These are phyloP conservation scores for Ceratotherium simum DNA, from an alignment of 2,113 vertebrate species.

Conservation along the genomic window DNA sequence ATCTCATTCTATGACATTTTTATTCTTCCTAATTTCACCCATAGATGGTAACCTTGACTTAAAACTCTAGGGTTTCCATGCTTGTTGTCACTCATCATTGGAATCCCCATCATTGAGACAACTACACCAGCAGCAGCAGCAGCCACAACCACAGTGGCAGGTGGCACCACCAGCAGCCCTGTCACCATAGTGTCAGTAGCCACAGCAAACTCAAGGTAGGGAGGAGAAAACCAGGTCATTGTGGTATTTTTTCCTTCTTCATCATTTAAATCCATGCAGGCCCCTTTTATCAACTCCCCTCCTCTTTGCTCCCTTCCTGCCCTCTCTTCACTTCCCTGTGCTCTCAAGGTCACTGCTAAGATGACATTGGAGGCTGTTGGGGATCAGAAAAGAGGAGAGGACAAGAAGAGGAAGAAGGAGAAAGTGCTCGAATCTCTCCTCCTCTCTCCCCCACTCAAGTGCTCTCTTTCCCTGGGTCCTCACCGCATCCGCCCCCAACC, in stretches of 20 bases:
- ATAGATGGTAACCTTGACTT: neutral
- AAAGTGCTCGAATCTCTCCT: neutral
- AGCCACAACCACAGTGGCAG: neutral
- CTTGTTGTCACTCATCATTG: neutral
- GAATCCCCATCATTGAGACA: neutral
- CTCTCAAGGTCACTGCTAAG: neutral
- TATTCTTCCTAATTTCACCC: conserved; percentile 55
- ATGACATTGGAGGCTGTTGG: neutral
- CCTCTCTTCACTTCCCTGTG: neutral
- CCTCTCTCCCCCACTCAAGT: neutral
- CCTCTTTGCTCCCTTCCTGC: neutral
- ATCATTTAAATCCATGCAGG: neutral
- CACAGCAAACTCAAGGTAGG: neutral
- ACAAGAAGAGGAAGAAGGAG: neutral
- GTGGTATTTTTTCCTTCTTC: neutral
- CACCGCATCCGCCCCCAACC: rapidly evolving
- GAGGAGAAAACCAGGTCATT: neutral
- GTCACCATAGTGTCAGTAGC: rapidly evolving
- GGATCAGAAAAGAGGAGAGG: neutral
- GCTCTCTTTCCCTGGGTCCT: neutral
- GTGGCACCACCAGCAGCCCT: neutral
- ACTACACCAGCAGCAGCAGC: neutral
- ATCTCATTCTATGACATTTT: conserved; percentile 41
- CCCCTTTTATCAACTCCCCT: neutral
- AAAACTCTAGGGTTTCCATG: neutral